Evolutionary conservation across 2,113 vertebrate species (phyloP), one percentile per base, ranked within the genome.

Genomic region (Morone chrysops): DNA sequence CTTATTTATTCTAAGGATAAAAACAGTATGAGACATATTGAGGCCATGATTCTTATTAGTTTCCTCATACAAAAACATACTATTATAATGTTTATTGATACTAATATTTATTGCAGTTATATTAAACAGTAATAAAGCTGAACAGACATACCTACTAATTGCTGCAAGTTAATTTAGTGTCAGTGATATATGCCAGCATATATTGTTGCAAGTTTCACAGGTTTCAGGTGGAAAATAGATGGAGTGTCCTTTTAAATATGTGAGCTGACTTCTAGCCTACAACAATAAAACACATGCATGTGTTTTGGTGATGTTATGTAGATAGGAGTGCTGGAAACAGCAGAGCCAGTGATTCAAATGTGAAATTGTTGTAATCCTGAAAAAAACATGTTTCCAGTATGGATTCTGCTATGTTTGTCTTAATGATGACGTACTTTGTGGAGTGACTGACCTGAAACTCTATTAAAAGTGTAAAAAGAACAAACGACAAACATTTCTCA

Each of bases 261-360:
- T n/a, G 48, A 60, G 12, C 45, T 10, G 17, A 8, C 25, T n/a
- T 31, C 14, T 16, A 72, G 25, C 25, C 25, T 25, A 25, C 25
- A 31, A 31, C 54, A 18, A 12, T n/a, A 43, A 25, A 5, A 13
- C 6, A 61, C 0, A 2, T 66, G 5, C 16, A 18, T 14, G 10
- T 14, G 0, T 48, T 50, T 10, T 40, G 13, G 18, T 17, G 6
- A 41, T n/a, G 57, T 10, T 20, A 17, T 38, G 61, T 50, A 57
- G 45, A 50, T 10, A 11, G 20, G 31, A 40, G 13, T 41, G 31
- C 59, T 41, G 47, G 5, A 53, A 51, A 61, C 57, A 40, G 18
- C 57, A 31, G n/a, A 41, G 51, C 36, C 56, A 50, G 12, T 40
- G 11, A 74, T 17, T 75, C 9, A 38, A 75, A 51, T 75, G 45